These are phyloP conservation scores for Scolopax mira DNA, from an alignment of 2,113 vertebrate species.

Conservation along the genomic window DNA sequence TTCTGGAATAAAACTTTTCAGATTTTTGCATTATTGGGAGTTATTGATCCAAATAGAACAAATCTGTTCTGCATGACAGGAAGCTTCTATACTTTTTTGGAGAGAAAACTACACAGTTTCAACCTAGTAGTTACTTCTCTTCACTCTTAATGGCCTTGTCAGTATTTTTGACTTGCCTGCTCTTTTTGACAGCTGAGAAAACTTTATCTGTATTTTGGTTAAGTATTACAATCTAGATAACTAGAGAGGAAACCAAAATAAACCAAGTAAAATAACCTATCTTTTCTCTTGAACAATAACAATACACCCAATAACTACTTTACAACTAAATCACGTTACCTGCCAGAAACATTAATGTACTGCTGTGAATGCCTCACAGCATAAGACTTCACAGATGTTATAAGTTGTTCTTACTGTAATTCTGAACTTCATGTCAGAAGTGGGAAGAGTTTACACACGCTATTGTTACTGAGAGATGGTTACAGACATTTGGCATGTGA, in stretches of 20 bases:
- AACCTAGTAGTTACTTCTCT: neutral
- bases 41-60: neutral
- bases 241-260: neutral
- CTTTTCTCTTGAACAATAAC: neutral
- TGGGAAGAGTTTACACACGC: neutral
- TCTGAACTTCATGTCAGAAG: neutral
- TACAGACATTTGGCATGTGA: neutral
- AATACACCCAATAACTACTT: neutral
- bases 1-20: neutral
- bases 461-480: neutral
- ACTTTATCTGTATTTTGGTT: neutral
- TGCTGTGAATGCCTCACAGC: neutral
- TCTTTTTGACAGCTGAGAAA: neutral
- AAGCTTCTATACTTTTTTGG: neutral
- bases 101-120: neutral
- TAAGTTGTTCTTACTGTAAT: neutral
- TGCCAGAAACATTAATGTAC: neutral
- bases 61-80: neutral
- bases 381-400: neutral
- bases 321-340: neutral
- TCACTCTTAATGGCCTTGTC: neutral
- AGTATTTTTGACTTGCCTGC: neutral
- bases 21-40: neutral
- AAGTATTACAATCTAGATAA: neutral
- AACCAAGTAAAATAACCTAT: neutral